These are phyloP conservation scores for Microctenopoma steveboyesi DNA, from an alignment of 2,797 vertebrate species.

Conservation along the genomic window DNA sequence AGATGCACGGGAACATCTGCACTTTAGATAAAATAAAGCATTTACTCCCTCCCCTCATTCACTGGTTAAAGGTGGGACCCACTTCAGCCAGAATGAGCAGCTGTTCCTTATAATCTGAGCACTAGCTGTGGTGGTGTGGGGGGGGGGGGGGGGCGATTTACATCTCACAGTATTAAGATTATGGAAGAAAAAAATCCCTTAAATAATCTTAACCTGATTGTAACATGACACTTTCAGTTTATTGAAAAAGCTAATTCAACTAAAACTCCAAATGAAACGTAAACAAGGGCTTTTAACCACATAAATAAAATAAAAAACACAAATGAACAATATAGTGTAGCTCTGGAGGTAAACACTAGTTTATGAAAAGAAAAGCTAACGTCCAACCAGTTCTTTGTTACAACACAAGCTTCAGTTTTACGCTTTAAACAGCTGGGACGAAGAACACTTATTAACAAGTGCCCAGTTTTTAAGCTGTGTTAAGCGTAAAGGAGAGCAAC, in stretches of 20 bases:
- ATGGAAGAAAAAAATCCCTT: neutral
- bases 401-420: constrained; percentile 16
- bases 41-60: constrained; percentile 3
- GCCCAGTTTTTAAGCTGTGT: constrained; percentile 41
- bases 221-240: constrained; percentile 53
- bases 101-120: constrained; percentile 7
- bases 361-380: neutral
- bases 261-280: constrained; percentile 42
- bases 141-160: neutral
- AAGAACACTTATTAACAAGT: constrained; percentile 38
- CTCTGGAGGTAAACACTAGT: constrained; percentile 8
- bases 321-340: constrained; percentile 17
- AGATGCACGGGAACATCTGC: constrained; percentile 16
- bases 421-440: constrained; percentile 2
- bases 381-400: constrained; percentile 19
- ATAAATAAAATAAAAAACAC: constrained; percentile 43
- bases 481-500: constrained; percentile 10
- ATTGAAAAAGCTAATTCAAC: constrained; percentile 59
- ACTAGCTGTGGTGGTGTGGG: neutral
- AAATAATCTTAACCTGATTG: constrained; percentile 15
- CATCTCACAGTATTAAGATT: neutral
- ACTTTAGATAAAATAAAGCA: constrained; percentile 24
- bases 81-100: constrained; percentile 15
- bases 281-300: constrained; percentile 21
- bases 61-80: neutral